Evolutionary conservation across 2,888 invertebrate species (phyloP), one percentile per base, ranked within the genome.

Genomic region (Azorinus chamasolen): DNA sequence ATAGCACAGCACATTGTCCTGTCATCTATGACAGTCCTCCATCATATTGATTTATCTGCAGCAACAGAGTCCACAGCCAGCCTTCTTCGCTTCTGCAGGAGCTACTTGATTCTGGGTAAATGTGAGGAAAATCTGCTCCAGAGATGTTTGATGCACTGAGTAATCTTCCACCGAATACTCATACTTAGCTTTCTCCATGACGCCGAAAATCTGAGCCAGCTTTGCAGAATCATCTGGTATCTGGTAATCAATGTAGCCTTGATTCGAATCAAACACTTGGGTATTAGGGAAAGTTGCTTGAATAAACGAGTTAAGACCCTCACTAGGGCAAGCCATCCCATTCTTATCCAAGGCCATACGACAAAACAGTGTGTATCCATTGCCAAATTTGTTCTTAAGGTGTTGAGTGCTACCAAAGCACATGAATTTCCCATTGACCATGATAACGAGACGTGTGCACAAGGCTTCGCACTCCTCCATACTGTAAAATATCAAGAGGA

Each of bases 391-490:
- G 69, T 95, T 95, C 88, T 97, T 96, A 85, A 97, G 94, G 77
- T 95, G 95, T 78, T 95, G 95, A 77, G 96, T 95, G 69, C 95
- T 94, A 61, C 96, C 97, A 55, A 96, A 94, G 88, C 96, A 96
- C 78, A 95, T 95, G 84, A 97, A 93, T 85, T 94, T 94, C 0
- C 97, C 97, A 74, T 94, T 94, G 0, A 95, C 95, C 96, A 97
- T 95, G 76, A 97, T 96, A 1, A 95, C 96, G 80, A 97, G 93
- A 74, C 96, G 95, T 59, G 95, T 94, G 91, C 97, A 97, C 22
- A 97, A 94, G 46, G 96, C 95, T 90, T 97, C 97, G 93, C 96
- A 97, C 93, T 97, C 97, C 91, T 97, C 97, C 97, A 97, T 97
- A 89, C 96, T 96, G 93, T 18, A 89, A 89, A 32, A 32, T 32